phyloP scores from a whole-genome alignment of 2,113 vertebrate species.

The Camelus bactrianus region DNA sequence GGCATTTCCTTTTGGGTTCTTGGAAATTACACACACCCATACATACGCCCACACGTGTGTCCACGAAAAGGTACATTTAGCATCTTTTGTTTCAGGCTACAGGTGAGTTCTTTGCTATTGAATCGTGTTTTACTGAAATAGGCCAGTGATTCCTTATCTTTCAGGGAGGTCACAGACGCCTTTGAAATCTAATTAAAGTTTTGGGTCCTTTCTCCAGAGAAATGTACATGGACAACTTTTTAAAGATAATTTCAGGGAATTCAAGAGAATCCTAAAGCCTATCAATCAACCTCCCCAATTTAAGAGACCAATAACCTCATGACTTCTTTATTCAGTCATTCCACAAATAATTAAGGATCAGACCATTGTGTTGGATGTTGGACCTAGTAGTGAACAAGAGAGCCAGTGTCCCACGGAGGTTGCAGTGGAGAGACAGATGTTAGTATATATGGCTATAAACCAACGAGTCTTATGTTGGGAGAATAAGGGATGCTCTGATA shows the following conservation, averaged over 20 bases:
- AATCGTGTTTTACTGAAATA: conserved; percentile 22
- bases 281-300: neutral
- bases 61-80: neutral
- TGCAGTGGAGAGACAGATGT: neutral
- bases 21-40: neutral
- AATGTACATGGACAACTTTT: neutral
- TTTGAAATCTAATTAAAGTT: conserved; percentile 35
- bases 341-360: neutral
- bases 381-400: neutral
- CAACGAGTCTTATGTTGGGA: neutral
- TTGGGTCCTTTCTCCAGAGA: neutral
- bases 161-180: neutral
- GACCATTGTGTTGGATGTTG: neutral
- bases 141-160: neutral
- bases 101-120: neutral
- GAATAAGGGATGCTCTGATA: neutral
- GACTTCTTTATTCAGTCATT: conserved; percentile 4
- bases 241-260: neutral
- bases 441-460: conserved; percentile 21
- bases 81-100: neutral
- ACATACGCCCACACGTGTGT: neutral
- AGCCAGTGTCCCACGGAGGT: neutral
- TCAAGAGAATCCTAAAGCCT: neutral
- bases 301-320: neutral
- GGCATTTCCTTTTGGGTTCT: conserved; percentile 5